Evolutionary conservation across 2,797 vertebrate genomes (phyloP), one percentile per base, ranked within the genome.

Genomic region (Phrynocephalus vlangalii): DNA sequence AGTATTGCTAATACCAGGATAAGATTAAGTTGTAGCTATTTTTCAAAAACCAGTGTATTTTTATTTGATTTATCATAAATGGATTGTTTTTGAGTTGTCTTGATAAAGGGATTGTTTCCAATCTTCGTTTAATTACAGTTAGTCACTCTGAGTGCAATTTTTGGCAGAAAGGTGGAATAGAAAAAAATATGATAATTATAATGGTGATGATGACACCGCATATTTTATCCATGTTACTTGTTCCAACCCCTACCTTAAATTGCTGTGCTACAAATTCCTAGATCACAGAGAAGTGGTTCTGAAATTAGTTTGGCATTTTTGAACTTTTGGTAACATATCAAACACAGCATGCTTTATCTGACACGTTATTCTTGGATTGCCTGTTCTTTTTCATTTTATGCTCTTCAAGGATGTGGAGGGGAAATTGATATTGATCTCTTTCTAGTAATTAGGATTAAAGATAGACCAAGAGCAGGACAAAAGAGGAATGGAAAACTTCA

Each of bases 331-430:
- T 44, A 63, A 75, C 24, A 38, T 75, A 75, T 66, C 24, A 38
- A 63, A 84, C 24, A 44, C 24, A 44, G 83, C 60, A 20, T 24
- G 75, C 63, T 84, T 63, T 60, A 84, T 38, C 52, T 75, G 72
- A 76, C 52, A 84, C 52, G 63, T 44, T 84, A 38, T 84, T 84
- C 33, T 76, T 76, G 52, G n/a, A 63, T 16, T 63, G 24, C 30
- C 83, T 44, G 15, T 67, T 82, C 63, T 67, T 30, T 33, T 83
- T 72, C 82, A 72, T 83, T 83, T 82, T 48, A 28, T 82, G 67
- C 67, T 83, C 48, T 72, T 83, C 56, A 38, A 44, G 30, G 71
- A 28, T 72, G 26, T 22, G 52, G 30, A 75, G 7, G 13, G 56
- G 70, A 38, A 63, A n/a, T 28, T 15, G 70, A 75, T 75, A 63